These are phyloP conservation scores for Lasioglossum figueresi DNA, from an alignment of 2,888 invertebrate genomes.

Conservation along the genomic window DNA sequence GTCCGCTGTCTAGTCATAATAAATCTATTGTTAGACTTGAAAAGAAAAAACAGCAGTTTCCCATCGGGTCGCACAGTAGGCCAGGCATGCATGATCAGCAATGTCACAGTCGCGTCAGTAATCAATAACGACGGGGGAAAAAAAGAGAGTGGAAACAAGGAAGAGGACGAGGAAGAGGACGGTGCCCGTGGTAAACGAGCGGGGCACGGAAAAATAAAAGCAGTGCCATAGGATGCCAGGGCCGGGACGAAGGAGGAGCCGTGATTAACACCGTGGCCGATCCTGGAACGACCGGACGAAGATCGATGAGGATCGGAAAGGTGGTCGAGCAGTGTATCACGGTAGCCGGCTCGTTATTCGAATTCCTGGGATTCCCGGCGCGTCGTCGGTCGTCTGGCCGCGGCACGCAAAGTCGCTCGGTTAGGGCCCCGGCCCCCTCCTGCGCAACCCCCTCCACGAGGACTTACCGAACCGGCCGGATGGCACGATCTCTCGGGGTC, in stretches of 20 bases:
- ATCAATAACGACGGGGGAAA: neutral
- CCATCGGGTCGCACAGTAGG: neutral
- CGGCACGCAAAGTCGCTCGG: slow-evolving; percentile 56
- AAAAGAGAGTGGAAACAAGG: neutral
- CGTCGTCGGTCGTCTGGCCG: slow-evolving; percentile 44
- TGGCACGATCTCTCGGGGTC: slow-evolving; percentile 70
- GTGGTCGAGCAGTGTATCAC: slow-evolving; percentile 66
- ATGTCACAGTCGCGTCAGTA: slow-evolving; percentile 3
- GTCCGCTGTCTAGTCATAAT: too few species aligned
- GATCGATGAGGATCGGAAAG: slow-evolving; percentile 69
- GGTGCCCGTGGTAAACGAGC: slow-evolving; percentile 10
- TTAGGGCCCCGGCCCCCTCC: slow-evolving; percentile 1
- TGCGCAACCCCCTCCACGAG: slow-evolving; percentile 25
- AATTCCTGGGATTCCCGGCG: slow-evolving; percentile 74
- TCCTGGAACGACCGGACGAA: slow-evolving; percentile 55
- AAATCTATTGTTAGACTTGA: neutral
- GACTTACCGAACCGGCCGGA: slow-evolving; percentile 76
- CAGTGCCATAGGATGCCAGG: neutral
- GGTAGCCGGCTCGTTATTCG: slow-evolving; percentile 72
- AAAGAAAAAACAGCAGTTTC: neutral
- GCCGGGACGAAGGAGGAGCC: slow-evolving; percentile 13
- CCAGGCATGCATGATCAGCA: neutral
- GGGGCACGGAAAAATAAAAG: slow-evolving; percentile 19
- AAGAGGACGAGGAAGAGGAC: neutral
- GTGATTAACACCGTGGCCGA: slow-evolving; percentile 62